Base-by-base conservation (phyloP, 2,888 invertebrate genomes). In the Antheraea assamensis region DNA sequence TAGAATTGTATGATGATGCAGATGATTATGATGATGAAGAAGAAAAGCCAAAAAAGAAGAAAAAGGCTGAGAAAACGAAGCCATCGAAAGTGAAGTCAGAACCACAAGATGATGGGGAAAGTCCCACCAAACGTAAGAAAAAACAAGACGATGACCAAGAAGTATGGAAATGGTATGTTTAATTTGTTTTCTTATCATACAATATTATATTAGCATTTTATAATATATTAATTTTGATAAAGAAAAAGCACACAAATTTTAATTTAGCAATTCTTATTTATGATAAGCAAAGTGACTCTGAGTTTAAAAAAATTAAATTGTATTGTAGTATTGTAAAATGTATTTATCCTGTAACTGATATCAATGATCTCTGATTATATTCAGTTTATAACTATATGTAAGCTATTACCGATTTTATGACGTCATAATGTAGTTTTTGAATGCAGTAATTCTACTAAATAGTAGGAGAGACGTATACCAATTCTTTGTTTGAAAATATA, bases 81-180 rank as follows among this genome's bases (percentile, higher is more conserved):
- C 73, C 84, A 70, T 83, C 79, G 70, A 90, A 89, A 80, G 91
- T 91, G 58, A 93, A 92, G 79, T 78, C 85, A 66, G 89, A 91
- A 79, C 82, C 87, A 73, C 82, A 82, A 72, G 81, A 80, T 74
- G 87, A 89, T 79, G 85, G 87, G 66, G 84, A 92, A 81, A 93
- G 95, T 80, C 96, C 96, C 71, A 96, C 95, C 66, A 97, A 96
- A 79, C 96, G 95, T 74, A 97, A 97, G 88, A 97, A 97, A 88
- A 97, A 97, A 86, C 96, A 97, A 80, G 98, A 98, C 73, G 97
- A 97, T 78, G 96, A 96, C 80, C 96, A 95, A 82, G 97, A 98
- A 92, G 98, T 98, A 74, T 98, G 98, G 98, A 97, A 98, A 95
- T 98, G 98, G 98, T 98, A 93, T 95, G 55, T 73, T 68, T 31